Evolutionary conservation across 2,113 vertebrate genomes (phyloP), one percentile per base, ranked within the genome.

Genomic region (Xiphias gladius): DNA sequence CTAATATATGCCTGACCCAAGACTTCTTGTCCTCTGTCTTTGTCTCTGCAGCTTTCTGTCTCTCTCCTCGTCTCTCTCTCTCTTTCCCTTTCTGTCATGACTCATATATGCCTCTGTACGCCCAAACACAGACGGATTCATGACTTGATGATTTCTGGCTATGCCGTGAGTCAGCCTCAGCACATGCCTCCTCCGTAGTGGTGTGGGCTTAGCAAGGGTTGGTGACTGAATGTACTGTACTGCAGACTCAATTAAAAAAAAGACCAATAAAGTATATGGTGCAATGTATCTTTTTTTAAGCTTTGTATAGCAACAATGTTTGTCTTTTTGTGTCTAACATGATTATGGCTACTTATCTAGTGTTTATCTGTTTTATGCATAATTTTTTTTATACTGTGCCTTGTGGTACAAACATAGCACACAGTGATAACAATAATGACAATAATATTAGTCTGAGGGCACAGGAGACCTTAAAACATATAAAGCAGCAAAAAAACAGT

Each of bases 141-240:
- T 93, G 93, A 94, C 93, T 93, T 70, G 85, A 86, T 88, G 91
- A 87, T 93, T 91, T 91, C 76, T 86, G 86, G 86, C 85, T 66
- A 39, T 22, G 70, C 71, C 10, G 74, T 94, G 91, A 92, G 76
- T 94, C 92, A 93, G 85, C 66, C 79, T 52, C 84, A 39, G 87
- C 85, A 78, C 88, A 88, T 66, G 72, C 89, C 91, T 91, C 91
- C 92, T 93, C 91, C 89, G 20, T 84, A 79, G 88, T 52, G 78
- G 67, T 79, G 90, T 93, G 86, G 91, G 92, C 87, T 89, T 89
- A 83, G 86, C 80, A 20, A 84, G 77, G 73, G 73, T 79, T 72
- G 82, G 79, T 80, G 82, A 68, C 52, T 79, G 55, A 54, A 78
- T 55, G 76, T 57, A 14, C 78, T 79, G 62, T 81, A 73, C 78